phyloP scores from a whole-genome alignment of 2,797 vertebrate genomes.

The Antennarius maculatus region DNA sequence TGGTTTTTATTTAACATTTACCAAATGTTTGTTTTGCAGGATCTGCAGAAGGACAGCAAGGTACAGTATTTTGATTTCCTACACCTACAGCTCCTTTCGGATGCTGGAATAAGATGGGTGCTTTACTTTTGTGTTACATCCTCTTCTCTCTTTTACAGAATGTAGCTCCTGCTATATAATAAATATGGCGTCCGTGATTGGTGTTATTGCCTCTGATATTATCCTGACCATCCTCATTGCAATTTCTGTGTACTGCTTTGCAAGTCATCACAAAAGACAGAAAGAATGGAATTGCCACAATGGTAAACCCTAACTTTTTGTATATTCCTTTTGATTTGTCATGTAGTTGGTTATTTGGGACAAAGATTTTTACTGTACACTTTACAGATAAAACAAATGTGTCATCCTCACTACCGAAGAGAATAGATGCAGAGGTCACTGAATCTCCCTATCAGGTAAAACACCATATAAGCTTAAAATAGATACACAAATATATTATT shows the following conservation, averaged over 20 bases:
- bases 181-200: conserved; percentile 70
- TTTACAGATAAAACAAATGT: conserved; percentile 66
- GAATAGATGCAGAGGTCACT: conserved; percentile 68
- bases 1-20: conserved; percentile 2
- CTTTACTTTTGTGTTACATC: conserved; percentile 13
- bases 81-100: neutral
- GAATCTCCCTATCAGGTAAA: conserved; percentile 85
- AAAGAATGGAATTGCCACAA: conserved; percentile 53
- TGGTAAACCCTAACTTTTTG: conserved; percentile 39
- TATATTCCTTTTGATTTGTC: neutral
- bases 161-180: conserved; percentile 76
- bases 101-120: neutral
- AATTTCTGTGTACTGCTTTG: conserved; percentile 77
- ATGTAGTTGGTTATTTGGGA: fast-evolving
- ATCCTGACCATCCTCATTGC: conserved; percentile 80
- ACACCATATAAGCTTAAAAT: neutral
- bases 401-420: conserved; percentile 58
- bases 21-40: conserved; percentile 62
- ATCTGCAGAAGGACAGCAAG: conserved; percentile 69
- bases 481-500: neutral
- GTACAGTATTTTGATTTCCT: conserved; percentile 41
- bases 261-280: conserved; percentile 54
- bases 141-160: conserved; percentile 56
- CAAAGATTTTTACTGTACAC: neutral
- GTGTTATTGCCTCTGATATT: conserved; percentile 79